Evolutionary conservation across 2,113 vertebrate species (phyloP).

Genomic region (Lates calcarifer): DNA sequence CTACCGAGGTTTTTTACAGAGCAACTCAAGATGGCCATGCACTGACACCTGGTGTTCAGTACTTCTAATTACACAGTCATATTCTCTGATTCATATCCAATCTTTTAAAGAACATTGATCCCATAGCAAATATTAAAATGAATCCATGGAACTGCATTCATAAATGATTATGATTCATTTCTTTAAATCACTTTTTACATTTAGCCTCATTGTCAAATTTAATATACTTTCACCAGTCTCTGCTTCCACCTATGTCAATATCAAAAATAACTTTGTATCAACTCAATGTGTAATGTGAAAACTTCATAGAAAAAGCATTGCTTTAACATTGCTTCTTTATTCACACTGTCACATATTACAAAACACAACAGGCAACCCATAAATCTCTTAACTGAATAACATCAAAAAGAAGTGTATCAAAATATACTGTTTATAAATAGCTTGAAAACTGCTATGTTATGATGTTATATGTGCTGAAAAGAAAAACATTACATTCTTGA

Average conservation of each 20-base stretch:
- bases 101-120: neutral
- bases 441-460: neutral
- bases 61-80: neutral
- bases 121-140: neutral
- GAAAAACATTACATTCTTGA: neutral
- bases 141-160: neutral
- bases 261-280: neutral
- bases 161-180: neutral
- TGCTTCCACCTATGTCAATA: neutral
- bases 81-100: neutral
- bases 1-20: too few species aligned
- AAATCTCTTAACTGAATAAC: neutral
- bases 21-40: neutral
- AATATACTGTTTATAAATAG: conserved; percentile 16
- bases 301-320: neutral
- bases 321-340: conserved; percentile 31
- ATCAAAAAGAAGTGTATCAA: neutral
- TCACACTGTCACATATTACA: conserved; percentile 19
- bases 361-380: neutral
- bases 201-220: neutral
- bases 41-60: conserved; percentile 39
- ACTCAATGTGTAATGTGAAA: neutral
- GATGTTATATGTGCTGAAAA: neutral
- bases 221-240: neutral
- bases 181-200: neutral